Evolutionary conservation across 2,113 vertebrate genomes (phyloP), one percentile per base, ranked within the genome.

Genomic region (Parus major): DNA sequence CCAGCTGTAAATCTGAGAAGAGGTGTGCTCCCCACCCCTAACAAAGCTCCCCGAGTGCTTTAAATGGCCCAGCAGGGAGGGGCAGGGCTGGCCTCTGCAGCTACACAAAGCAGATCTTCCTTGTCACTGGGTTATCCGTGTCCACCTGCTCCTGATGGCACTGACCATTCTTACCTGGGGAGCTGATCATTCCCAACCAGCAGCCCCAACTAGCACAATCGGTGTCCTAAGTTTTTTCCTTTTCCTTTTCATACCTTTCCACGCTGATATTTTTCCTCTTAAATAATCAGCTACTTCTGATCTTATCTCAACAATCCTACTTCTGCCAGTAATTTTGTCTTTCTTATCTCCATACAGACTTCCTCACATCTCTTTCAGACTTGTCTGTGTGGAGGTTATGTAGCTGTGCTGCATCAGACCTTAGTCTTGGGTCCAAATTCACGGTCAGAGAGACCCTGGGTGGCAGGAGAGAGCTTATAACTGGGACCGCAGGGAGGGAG

Each of bases 191-290:
- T 65, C 1, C 0, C 49, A 72, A n/a, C 17, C 11, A 52, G 33
- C 27, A 70, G 10, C n/a, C 17, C n/a, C 1, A 0, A 9, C 15
- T 5, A 55, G 12, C n/a, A 69, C 3, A 2, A 21, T 21, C 69
- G 42, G 11, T 5, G 5, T 59, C 55, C 16, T 59, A 5, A 39
- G 29, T 8, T 16, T 57, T 76, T 89, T 41, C 11, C 39, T 41
- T 82, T 64, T 39, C 9, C 49, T 88, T 82, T 68, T 76, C 27
- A 31, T 18, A 28, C 10, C 25, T 92, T 91, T 76, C 27, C 35
- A 59, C 1, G 0, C 3, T 14, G 18, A n/a, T 36, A 13, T n/a
- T 87, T 76, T 82, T 15, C 49, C 36, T 76, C 53, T 73, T 69
- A 35, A 81, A 65, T 77, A 47, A 22, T 15, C 46, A 53, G 27